These are phyloP conservation scores for Aphrophora alni DNA, from an alignment of 2,888 invertebrate genomes.

Conservation along the genomic window DNA sequence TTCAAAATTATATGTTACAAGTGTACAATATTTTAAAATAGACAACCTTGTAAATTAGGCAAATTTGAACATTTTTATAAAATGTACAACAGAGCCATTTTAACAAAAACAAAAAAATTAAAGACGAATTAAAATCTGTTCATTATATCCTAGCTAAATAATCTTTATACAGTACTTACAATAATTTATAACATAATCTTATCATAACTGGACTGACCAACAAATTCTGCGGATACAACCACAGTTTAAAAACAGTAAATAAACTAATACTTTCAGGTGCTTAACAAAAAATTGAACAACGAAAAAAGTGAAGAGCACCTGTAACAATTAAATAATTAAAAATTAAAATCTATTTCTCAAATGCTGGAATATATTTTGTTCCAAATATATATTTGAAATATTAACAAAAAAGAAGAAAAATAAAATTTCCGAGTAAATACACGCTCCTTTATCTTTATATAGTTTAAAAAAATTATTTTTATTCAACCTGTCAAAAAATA, in stretches of 20 bases:
- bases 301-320: not conserved
- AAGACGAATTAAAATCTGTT: not conserved
- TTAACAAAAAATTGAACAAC: not conserved
- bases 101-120: not conserved
- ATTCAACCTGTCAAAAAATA: not conserved
- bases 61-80: not conserved
- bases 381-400: too few relatives aligned
- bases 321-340: not conserved
- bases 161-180: not conserved
- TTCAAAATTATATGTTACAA: constrained; percentile 35
- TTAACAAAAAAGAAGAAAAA: too few relatives aligned
- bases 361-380: too few relatives aligned
- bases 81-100: not conserved
- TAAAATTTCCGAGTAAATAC: too few relatives aligned
- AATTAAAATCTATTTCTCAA: not conserved
- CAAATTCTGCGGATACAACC: not conserved
- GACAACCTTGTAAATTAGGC: not conserved
- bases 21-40: constrained; percentile 37
- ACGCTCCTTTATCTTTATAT: not conserved
- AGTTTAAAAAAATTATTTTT: not conserved
- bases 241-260: not conserved
- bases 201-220: not conserved
- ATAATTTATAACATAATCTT: not conserved
- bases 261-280: not conserved
- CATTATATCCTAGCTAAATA: not conserved